Evolutionary conservation across 2,113 vertebrate species (phyloP), one percentile per base, ranked within the genome.

Genomic region (Chinchilla lanigera): DNA sequence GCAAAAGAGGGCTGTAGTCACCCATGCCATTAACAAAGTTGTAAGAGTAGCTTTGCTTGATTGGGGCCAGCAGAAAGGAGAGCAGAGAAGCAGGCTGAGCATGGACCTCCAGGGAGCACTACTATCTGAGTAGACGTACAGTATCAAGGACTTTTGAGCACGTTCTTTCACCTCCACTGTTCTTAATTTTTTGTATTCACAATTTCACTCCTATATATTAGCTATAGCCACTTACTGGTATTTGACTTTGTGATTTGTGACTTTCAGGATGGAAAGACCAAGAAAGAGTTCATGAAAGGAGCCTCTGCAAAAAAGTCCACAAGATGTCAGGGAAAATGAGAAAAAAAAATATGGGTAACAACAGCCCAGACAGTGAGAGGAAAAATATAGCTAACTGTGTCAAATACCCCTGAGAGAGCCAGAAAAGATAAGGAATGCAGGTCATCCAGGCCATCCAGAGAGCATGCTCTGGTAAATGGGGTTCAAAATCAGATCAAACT

Each of bases 401-500:
- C 93, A 61, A 93, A 91, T 81, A 77, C 78, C 65, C 75, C 26
- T 54, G 89, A 90, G 93, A 97, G 14, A 93, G 83, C 12, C 54
- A 65, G 95, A 50, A 63, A 75, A 93, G 97, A 97, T 95, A 97
- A 90, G 44, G 93, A 61, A 78, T 52, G 26, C 8, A 16, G 96
- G 95, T 95, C 94, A 50, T 73, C 47, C 60, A n/a, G 38, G 93
- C 94, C 97, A 86, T 61, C 86, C 65, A 89, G 89, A 83, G 60
- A 92, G 91, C 22, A 0, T 69, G 93, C 93, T 97, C 93, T 73
- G 26, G 67, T 95, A 96, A 97, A 95, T 92, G 96, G 86, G 95
- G 89, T 94, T 96, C 75, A 89, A 91, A 89, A 89, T 94, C 96
- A 97, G 93, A 92, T 89, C 0, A 0, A 61, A 86, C 73, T 61